phyloP scores from a whole-genome alignment of 2,797 vertebrate genomes.

The Xerus rutilus region DNA sequence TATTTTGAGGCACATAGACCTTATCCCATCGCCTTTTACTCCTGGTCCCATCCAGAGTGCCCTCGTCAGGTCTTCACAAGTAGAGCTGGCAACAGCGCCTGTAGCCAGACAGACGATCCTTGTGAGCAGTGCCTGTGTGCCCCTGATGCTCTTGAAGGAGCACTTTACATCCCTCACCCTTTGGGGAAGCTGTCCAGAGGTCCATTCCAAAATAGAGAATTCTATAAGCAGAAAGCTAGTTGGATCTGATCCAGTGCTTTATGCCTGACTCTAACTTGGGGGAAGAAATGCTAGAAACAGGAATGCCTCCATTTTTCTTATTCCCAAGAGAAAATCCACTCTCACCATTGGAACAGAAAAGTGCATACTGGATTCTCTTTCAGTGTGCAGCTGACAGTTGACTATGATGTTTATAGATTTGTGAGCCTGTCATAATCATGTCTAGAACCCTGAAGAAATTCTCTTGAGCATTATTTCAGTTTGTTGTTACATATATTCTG shows the following conservation, averaged over 20 bases:
- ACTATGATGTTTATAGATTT: neutral
- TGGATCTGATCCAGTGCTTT: neutral
- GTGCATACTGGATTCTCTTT: neutral
- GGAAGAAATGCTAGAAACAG: neutral
- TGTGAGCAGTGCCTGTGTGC: accelerated
- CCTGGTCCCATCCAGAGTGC: neutral
- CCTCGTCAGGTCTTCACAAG: neutral
- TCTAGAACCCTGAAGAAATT: constrained; percentile 16
- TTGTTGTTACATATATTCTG: neutral
- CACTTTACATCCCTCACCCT: too few species aligned
- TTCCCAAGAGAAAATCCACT: neutral
- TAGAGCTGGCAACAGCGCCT: neutral
- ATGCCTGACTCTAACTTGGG: constrained; percentile 5
- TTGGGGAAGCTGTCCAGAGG: neutral
- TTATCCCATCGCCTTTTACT: neutral
- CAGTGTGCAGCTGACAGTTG: neutral
- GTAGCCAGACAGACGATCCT: neutral
- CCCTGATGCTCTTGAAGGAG: neutral
- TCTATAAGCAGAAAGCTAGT: neutral
- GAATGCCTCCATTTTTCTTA: neutral
- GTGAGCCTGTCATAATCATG: neutral
- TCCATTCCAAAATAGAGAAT: neutral
- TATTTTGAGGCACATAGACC: neutral
- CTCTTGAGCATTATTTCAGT: neutral
- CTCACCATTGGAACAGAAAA: neutral